Base-by-base conservation (phyloP, 2,888 invertebrate species). In the Cordilura impudica region DNA sequence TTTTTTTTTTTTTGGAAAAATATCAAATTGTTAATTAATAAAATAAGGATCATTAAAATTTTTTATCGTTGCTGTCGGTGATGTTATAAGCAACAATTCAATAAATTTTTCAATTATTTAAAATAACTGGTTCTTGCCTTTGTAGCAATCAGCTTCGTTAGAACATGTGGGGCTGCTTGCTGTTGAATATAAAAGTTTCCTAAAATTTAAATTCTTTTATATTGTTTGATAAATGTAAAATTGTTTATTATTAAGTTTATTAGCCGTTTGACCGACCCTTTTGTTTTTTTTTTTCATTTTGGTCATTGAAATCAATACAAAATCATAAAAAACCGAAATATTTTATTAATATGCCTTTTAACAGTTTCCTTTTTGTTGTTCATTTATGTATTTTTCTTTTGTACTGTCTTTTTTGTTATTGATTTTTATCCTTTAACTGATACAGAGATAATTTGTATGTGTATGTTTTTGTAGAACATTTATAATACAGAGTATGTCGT, bases 1-100 rank as follows among this genome's bases (percentile, higher is more conserved):
- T 26, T 23, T 23, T 23, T 12, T 14, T 53, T 69, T 47, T 31
- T 29, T 39, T 14, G 12, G 19, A 53, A 60, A 26, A 60, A 53
- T 69, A 58, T 58, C 12, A 69, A 51, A 18, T 49, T 69, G 35
- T 58, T 51, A 60, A 70, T 70, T 70, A 60, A 56, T n/a, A 51
- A 47, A 49, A 58, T 58, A 60, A 51, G 26, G 23, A 56, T 60
- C 60, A 70, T 60, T 60, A 53, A 60, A 26, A 70, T 29, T 56
- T 56, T 45, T 14, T 26, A 14, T 26, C n/a, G 56, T 19, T 6
- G 5, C 0, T 16, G 26, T 16, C 4, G 21, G 10, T 26, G 26
- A 51, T 51, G 14, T 58, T 58, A 8, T 21, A 39, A 19, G 39
- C 56, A 14, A 19, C 56, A 39, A 58, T 58, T 51, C 23, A 23